Percentiles rank a stretch among this genome's conserved stretches.
Conservation (phyloP, 2,797 vertebrate genomes). For the Yasuhikotakia modesta region DNA sequence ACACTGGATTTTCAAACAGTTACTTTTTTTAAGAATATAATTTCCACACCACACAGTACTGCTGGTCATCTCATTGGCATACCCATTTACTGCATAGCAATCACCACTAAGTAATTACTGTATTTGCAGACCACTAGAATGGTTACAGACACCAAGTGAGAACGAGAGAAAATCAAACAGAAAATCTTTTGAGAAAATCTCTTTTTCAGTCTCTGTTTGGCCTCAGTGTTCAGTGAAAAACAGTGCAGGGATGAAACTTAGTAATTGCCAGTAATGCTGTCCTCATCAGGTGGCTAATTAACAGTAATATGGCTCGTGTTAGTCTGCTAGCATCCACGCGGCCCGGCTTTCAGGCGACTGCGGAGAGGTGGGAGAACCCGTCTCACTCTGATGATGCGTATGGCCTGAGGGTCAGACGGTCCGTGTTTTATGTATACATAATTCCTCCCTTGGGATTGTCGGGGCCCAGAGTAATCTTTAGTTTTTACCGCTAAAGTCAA, state of each 20-base stretch:
- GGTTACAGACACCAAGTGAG: constrained; percentile 40
- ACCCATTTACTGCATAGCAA: constrained; percentile 53
- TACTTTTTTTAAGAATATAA: constrained; percentile 43
- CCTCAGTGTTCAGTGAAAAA: constrained; percentile 47
- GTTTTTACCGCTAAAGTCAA: constrained; percentile 2
- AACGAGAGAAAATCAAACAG: constrained; percentile 34
- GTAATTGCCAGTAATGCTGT: constrained; percentile 75
- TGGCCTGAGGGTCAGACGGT: constrained; percentile 48
- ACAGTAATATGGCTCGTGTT: constrained; percentile 70
- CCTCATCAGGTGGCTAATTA: constrained; percentile 77
- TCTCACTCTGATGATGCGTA: constrained; percentile 42
- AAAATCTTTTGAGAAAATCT: constrained; percentile 45
- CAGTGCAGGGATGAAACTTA: constrained; percentile 68
- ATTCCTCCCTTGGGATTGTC: constrained; percentile 21
- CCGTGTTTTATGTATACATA: constrained; percentile 32
- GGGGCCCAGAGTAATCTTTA: constrained; percentile 13
- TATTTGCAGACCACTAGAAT: constrained; percentile 54
- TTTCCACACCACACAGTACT: constrained; percentile 45
- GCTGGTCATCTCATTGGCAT: constrained; percentile 56
- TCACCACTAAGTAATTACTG: constrained; percentile 60
- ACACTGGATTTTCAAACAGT: background rate
- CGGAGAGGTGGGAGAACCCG: constrained; percentile 45
- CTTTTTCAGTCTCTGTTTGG: constrained; percentile 30
- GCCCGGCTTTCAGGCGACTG: constrained; percentile 37
- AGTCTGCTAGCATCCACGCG: constrained; percentile 60